These are phyloP conservation scores for Chironomus tepperi DNA, from an alignment of 1,140 invertebrate genomes.

Conservation along the genomic window DNA sequence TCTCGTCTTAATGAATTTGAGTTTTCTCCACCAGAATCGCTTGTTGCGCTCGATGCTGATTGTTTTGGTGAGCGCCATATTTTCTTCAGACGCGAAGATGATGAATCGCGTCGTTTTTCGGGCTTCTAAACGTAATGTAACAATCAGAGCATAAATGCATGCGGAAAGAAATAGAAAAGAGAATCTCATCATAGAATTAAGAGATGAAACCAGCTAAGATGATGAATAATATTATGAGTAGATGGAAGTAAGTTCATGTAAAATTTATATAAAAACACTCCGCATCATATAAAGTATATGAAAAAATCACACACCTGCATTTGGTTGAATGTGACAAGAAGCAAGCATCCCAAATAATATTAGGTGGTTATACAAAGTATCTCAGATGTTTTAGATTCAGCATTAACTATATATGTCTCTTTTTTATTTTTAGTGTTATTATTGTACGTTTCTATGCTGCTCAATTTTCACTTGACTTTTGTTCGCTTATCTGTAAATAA, in stretches of 20 bases:
- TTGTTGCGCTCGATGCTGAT: conserved; percentile 34
- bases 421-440: not conserved
- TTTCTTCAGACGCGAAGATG: conserved; percentile 39
- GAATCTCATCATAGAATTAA: not conserved
- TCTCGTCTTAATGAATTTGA: conserved; percentile 18
- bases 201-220: not conserved
- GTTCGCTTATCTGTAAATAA: not conserved
- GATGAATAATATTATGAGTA: not conserved
- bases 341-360: conserved; percentile 6
- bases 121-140: conserved; percentile 35
- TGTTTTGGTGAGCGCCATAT: conserved; percentile 42
- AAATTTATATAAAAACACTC: not conserved
- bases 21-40: conserved; percentile 29
- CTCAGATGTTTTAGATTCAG: not conserved
- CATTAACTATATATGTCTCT: not conserved
- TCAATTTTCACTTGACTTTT: not conserved
- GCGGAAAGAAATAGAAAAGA: not conserved
- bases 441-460: not conserved
- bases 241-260: not conserved
- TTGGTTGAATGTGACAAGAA: not conserved
- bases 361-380: conserved; percentile 12
- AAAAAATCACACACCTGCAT: not conserved
- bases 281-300: not conserved
- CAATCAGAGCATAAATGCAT: too few species aligned
- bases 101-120: conserved; percentile 41